A percentile compares a stretch with the other conserved stretches of the same genome.
These are phyloP conservation scores for Ennomos erosarius DNA, from an alignment of 2,888 invertebrate genomes.

Conservation along the genomic window DNA sequence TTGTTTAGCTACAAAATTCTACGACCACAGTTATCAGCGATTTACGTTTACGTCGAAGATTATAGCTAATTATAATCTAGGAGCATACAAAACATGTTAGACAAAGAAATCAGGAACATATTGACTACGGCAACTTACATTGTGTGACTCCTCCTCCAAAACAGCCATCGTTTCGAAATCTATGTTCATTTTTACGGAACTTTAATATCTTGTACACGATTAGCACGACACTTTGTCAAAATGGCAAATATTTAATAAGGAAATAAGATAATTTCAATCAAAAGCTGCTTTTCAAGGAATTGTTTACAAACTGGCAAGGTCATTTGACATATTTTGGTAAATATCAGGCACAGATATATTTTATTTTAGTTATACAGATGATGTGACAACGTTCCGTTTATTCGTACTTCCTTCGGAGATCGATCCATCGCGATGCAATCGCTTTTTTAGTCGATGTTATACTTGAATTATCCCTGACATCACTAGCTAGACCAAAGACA, in stretches of 20 bases:
- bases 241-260: constrained; percentile 78
- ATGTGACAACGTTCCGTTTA: constrained; percentile 46
- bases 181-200: constrained; percentile 71
- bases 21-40: not conserved
- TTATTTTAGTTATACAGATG: too few relatives aligned
- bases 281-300: constrained; percentile 80
- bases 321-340: constrained; percentile 84
- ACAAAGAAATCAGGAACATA: constrained; percentile 58
- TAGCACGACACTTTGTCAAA: constrained; percentile 59
- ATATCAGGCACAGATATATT: constrained; percentile 37
- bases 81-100: constrained; percentile 33
- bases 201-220: constrained; percentile 36
- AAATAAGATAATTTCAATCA: constrained; percentile 75
- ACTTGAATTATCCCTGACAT: not conserved
- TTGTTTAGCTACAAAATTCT: constrained; percentile 1
- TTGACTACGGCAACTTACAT: constrained; percentile 69
- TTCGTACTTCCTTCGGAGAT: constrained; percentile 49
- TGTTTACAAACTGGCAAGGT: constrained; percentile 93
- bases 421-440: not conserved
- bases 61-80: too few relatives aligned
- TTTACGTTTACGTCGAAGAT: not conserved
- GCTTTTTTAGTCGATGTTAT: too few relatives aligned
- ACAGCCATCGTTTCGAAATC: constrained; percentile 87
- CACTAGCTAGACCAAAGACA: constrained; percentile 44
- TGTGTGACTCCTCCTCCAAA: constrained; percentile 86